phyloP scores from a whole-genome alignment of 2,113 vertebrate genomes.

The Antechinus stuartii region DNA sequence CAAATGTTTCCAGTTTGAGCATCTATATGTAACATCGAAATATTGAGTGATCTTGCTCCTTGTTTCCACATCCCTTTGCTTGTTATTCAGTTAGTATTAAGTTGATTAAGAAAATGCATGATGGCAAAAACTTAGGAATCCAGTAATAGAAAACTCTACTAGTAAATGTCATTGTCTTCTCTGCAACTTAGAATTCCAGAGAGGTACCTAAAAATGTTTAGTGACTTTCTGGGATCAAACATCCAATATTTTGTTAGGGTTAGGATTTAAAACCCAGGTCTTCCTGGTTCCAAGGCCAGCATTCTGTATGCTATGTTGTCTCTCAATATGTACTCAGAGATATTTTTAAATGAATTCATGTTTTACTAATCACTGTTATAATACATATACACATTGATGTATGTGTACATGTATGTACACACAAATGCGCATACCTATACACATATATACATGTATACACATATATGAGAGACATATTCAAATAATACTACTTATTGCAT shows the following conservation, averaged over 20 bases:
- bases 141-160: background rate
- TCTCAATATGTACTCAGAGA: background rate
- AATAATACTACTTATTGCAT: background rate
- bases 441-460: too few relatives aligned
- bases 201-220: background rate
- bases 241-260: background rate
- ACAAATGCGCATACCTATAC: too few relatives aligned
- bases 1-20: background rate
- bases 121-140: background rate
- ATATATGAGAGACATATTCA: background rate
- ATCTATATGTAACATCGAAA: background rate
- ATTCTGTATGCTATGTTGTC: background rate
- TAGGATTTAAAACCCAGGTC: background rate
- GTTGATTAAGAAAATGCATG: background rate
- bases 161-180: background rate
- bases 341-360: background rate
- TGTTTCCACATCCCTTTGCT: background rate
- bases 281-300: background rate
- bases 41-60: background rate
- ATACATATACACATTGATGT: background rate
- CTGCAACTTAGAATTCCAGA: background rate
- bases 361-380: background rate
- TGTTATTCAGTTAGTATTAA: background rate
- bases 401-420: too few relatives aligned
- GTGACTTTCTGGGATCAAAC: background rate